Conservation (phyloP, 2,797 vertebrate species). For the Hydrocynus forskahlii region DNA sequence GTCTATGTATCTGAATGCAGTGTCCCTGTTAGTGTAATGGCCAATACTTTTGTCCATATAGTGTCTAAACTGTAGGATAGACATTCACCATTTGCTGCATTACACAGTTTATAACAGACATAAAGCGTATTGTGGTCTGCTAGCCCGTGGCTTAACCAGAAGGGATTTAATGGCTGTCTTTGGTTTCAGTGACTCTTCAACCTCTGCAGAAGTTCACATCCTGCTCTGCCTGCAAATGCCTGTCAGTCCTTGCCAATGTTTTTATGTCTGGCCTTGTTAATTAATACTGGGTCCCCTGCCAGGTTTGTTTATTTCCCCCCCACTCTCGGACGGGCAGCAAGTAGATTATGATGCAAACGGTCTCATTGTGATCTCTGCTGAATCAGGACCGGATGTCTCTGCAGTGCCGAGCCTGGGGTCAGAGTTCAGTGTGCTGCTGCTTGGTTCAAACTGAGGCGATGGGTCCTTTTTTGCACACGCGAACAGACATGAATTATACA, state of each 20-base stretch:
- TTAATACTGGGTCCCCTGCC: constrained; percentile 68
- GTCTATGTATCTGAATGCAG: too few species aligned
- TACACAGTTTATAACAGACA: not conserved
- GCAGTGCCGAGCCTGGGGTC: constrained; percentile 39
- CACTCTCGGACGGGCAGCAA: constrained; percentile 40
- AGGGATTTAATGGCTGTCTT: constrained; percentile 34
- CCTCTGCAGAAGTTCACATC: constrained; percentile 26
- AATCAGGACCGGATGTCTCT: constrained; percentile 36
- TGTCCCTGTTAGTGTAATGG: too few species aligned
- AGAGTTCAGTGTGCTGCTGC: constrained; percentile 30
- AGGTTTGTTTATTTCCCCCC: constrained; percentile 65
- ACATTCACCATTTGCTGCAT: not conserved
- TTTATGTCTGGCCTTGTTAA: constrained; percentile 63
- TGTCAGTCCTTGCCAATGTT: constrained; percentile 38
- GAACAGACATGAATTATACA: constrained; percentile 52
- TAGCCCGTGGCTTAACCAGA: constrained; percentile 29
- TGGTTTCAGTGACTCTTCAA: constrained; percentile 30
- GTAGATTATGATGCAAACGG: constrained; percentile 49
- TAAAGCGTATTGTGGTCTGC: constrained; percentile 19
- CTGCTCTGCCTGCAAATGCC: constrained; percentile 43
- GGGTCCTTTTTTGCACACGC: not conserved
- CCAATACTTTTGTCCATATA: too few species aligned
- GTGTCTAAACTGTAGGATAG: not conserved
- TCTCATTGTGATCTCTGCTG: constrained; percentile 41
- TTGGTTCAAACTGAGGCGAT: constrained; percentile 27